Evolutionary conservation across 1,140 invertebrate species (phyloP).

Genomic region (Eupristina koningsbergeri): DNA sequence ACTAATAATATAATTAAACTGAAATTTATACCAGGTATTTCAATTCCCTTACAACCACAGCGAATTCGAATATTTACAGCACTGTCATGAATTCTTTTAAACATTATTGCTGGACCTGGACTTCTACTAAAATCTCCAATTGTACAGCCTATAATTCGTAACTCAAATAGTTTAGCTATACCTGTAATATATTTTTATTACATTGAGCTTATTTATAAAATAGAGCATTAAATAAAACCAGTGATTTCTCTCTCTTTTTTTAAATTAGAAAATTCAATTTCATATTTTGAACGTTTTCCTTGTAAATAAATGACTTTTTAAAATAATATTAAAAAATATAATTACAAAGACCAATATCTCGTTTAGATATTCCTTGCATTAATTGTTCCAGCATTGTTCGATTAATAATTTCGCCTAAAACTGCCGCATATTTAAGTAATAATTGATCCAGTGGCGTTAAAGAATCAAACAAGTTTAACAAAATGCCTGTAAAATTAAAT

Average conservation of each 20-base stretch:
- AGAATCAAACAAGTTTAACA: constrained; percentile 76
- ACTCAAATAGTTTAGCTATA: constrained; percentile 75
- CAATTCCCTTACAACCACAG: constrained; percentile 61
- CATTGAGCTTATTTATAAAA: no score
- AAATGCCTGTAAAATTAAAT: constrained; percentile 68
- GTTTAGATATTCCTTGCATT: constrained; percentile 68
- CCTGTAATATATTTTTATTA: constrained; percentile 61
- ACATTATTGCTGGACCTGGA: constrained; percentile 40
- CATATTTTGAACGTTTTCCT: no score
- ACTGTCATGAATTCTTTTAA: constrained; percentile 11
- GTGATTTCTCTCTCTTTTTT: no score
- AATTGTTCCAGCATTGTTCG: constrained; percentile 75
- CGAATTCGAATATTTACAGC: constrained; percentile 42
- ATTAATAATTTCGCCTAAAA: constrained; percentile 76
- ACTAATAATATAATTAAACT: no score
- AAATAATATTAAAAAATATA: not conserved
- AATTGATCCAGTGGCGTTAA: constrained; percentile 76
- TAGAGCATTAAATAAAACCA: no score
- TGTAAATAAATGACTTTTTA: no score
- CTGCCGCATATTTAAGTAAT: constrained; percentile 76
- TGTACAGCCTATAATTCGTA: constrained; percentile 76
- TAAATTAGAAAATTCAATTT: no score
- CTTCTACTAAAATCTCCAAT: constrained; percentile 74
- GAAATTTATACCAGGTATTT: constrained; percentile 53
- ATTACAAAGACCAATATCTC: constrained; percentile 72